Percentiles rank a stretch among this genome's conserved stretches.
Conservation (phyloP, 1,140 invertebrate species). For the Rhopalosiphum maidis region DNA sequence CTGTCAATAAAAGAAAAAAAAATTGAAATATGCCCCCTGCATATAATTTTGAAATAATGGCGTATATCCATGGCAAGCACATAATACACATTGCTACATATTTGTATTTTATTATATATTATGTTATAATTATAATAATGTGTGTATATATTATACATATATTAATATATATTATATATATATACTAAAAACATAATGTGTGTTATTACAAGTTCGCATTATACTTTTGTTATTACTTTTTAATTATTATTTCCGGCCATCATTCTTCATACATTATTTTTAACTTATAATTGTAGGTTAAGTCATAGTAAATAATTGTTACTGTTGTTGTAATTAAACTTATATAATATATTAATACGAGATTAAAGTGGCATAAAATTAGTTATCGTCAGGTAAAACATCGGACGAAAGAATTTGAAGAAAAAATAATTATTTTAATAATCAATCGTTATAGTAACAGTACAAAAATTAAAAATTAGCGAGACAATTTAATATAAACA, state of each 20-base stretch:
- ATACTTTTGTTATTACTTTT: not conserved
- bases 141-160: no score
- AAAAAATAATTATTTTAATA: not conserved
- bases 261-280: not conserved
- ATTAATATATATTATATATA: no score
- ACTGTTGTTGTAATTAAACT: not conserved
- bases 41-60: not conserved
- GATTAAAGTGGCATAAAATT: not conserved
- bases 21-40: not conserved
- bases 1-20: not conserved
- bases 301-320: not conserved
- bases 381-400: not conserved
- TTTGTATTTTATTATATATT: not conserved
- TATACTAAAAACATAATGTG: no score
- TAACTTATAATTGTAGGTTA: not conserved
- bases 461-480: no score
- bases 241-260: not conserved
- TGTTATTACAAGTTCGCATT: not conserved
- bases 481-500: no score
- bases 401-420: not conserved
- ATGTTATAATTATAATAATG: no score
- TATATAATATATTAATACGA: not conserved
- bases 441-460: no score
- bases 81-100: not conserved
- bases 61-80: not conserved